These are phyloP conservation scores for Rallus crepitans DNA, from an alignment of 2,797 vertebrate species.

Conservation along the genomic window DNA sequence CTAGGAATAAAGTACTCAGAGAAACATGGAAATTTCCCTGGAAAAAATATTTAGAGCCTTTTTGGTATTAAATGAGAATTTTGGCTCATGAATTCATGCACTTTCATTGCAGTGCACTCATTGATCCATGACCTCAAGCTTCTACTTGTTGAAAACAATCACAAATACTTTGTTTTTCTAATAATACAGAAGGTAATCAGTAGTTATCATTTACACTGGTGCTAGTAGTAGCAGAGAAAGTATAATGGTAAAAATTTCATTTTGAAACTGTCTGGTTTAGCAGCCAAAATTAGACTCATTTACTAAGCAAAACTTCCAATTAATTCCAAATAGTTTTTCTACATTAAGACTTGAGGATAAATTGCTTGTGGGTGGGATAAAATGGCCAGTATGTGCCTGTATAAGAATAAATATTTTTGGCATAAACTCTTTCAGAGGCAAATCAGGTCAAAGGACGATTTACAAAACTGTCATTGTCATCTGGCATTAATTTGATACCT, in stretches of 20 bases:
- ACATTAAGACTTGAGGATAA: background rate
- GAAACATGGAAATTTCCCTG: background rate
- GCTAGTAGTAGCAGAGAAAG: background rate
- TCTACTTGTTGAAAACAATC: background rate
- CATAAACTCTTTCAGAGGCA: slow-evolving; percentile 40
- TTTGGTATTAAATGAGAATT: background rate
- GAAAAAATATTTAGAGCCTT: background rate
- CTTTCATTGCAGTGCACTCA: background rate
- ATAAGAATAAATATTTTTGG: slow-evolving; percentile 29
- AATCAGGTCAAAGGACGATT: slow-evolving; percentile 67
- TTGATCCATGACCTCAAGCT: background rate
- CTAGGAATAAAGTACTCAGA: background rate
- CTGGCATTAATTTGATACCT: slow-evolving; percentile 76
- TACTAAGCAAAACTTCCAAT: background rate
- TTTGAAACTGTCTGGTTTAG: background rate
- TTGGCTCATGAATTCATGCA: background rate
- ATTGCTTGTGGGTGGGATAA: background rate
- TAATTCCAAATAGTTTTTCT: background rate
- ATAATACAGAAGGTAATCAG: background rate
- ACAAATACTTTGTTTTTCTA: background rate
- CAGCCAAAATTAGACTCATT: background rate
- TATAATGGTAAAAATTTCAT: background rate
- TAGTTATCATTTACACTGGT: background rate
- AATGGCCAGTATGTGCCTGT: background rate
- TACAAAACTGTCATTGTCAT: slow-evolving; percentile 67